phyloP scores from a whole-genome alignment of 2,888 invertebrate species.

The Asteroscopus sphinx region DNA sequence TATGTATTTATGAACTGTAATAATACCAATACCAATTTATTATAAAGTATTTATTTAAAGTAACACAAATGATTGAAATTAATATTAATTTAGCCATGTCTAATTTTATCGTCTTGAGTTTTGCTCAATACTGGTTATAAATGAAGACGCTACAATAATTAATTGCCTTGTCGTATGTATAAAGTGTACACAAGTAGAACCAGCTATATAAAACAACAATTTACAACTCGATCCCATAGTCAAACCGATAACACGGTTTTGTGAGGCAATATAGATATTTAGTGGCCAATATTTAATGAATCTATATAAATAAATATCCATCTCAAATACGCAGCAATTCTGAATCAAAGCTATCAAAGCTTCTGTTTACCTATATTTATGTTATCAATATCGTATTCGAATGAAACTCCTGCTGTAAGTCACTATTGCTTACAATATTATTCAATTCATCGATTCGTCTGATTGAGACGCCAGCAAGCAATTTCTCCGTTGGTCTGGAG shows the following conservation, averaged over 20 bases:
- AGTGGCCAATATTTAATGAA: too few relatives aligned
- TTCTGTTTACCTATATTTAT: constrained; percentile 1
- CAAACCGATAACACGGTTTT: too few relatives aligned
- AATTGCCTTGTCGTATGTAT: constrained; percentile 32
- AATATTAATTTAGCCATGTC: constrained; percentile 23
- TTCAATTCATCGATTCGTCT: constrained; percentile 26
- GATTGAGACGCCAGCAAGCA: constrained; percentile 36
- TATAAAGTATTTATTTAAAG: constrained; percentile 13
- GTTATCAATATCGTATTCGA: constrained; percentile 13
- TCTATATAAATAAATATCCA: background rate
- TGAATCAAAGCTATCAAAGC: constrained; percentile 13
- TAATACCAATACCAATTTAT: background rate
- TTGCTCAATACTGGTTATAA: constrained; percentile 31
- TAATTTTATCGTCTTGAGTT: constrained; percentile 28
- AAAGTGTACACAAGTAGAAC: constrained; percentile 6
- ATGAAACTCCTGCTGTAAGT: too few relatives aligned
- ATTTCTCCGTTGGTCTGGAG: constrained; percentile 22
- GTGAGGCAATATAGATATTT: too few relatives aligned
- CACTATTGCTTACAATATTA: background rate
- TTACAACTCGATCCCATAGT: too few relatives aligned
- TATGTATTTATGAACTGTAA: background rate
- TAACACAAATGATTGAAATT: constrained; percentile 28
- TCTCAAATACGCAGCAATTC: constrained; percentile 4
- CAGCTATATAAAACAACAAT: constrained; percentile 27
- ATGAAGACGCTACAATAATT: constrained; percentile 34